phyloP scores from a whole-genome alignment of 2,797 vertebrate species.

The Fundulus diaphanus region DNA sequence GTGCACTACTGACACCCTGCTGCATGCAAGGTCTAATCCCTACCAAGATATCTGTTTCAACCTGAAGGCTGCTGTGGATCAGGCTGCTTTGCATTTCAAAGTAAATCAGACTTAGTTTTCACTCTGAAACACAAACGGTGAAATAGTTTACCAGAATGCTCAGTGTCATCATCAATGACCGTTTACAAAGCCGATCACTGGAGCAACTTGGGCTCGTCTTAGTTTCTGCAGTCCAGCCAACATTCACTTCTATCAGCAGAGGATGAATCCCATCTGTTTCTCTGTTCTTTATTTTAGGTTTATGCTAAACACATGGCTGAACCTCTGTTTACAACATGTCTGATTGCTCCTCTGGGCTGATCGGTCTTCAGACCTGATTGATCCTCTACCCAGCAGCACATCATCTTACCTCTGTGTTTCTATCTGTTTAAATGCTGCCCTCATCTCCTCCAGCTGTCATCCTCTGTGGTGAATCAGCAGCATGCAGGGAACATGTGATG shows the following conservation, averaged over 20 bases:
- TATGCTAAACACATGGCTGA: not conserved
- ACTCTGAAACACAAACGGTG: not conserved
- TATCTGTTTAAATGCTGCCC: not conserved
- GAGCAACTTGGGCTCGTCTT: not conserved
- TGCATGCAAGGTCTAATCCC: slow-evolving; percentile 11
- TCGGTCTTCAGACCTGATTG: not conserved
- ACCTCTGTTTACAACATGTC: not conserved
- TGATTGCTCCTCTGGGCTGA: not conserved
- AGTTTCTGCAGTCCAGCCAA: not conserved
- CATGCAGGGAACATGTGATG: not conserved
- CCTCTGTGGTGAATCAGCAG: not conserved
- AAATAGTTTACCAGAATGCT: slow-evolving; percentile 7
- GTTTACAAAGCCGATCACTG: not conserved
- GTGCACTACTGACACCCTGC: not conserved
- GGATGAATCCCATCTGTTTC: not conserved
- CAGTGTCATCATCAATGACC: not conserved
- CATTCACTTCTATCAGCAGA: not conserved
- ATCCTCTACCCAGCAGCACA: not conserved
- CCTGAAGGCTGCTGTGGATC: slow-evolving; percentile 18
- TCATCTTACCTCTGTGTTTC: not conserved
- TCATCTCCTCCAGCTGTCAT: not conserved
- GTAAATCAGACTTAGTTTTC: not conserved
- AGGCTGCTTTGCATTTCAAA: not conserved
- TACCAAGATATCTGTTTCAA: not conserved
- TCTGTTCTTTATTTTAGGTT: not conserved